Evolutionary conservation across 2,113 vertebrate species (phyloP).

Genomic region (Odocoileus virginianus): DNA sequence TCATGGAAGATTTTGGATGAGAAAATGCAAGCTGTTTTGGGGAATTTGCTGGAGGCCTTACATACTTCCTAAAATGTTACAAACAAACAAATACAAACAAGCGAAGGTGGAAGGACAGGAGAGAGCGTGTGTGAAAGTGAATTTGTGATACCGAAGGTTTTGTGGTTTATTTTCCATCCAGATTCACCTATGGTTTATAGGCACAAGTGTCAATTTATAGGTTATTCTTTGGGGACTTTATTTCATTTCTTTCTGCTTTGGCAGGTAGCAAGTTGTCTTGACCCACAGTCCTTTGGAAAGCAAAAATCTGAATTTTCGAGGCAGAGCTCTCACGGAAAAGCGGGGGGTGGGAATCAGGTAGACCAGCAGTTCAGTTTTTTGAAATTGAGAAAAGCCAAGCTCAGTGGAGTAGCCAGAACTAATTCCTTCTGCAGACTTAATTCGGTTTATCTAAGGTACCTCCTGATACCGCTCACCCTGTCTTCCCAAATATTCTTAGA

Average conservation of each 20-base stretch:
- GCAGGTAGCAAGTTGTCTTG: conserved; percentile 62
- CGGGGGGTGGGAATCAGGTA: not conserved
- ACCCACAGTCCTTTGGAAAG: conserved; percentile 48
- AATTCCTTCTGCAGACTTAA: not conserved
- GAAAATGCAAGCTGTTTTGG: conserved; percentile 29
- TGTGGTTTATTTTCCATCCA: not conserved
- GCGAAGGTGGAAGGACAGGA: not conserved
- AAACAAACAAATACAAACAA: not conserved
- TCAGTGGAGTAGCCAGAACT: not conserved
- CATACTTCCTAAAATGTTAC: conserved; percentile 37
- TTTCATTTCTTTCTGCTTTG: conserved; percentile 53
- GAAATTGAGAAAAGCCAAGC: conserved; percentile 55
- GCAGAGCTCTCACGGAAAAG: not conserved
- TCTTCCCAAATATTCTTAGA: not conserved
- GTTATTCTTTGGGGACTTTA: conserved; percentile 50
- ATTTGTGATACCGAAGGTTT: not conserved
- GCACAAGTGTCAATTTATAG: conserved; percentile 57
- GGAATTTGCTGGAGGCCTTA: conserved; percentile 3
- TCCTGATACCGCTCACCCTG: not conserved
- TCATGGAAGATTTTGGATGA: conserved; percentile 71
- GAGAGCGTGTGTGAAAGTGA: not conserved
- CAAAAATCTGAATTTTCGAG: conserved; percentile 27
- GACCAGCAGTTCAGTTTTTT: conserved; percentile 28
- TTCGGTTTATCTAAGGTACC: not conserved
- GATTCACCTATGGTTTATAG: conserved; percentile 29